phyloP scores from a whole-genome alignment of 2,113 vertebrate species.

The Strix uralensis region DNA sequence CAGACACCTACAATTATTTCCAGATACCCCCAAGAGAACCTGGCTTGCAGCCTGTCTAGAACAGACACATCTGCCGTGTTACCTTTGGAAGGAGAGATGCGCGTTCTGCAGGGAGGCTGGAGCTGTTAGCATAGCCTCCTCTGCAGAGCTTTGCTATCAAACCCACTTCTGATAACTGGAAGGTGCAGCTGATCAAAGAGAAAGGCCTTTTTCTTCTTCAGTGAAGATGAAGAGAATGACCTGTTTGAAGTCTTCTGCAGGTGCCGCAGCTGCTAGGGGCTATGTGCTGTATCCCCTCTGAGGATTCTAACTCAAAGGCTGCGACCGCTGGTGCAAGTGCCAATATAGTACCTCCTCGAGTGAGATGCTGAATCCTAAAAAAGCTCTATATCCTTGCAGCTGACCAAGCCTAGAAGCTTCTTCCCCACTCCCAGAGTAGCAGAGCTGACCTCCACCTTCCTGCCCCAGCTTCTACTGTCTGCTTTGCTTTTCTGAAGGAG shows the following conservation, averaged over 20 bases:
- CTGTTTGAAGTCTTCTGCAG: background rate
- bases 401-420: background rate
- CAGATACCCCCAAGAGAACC: background rate
- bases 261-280: background rate
- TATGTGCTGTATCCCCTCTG: background rate
- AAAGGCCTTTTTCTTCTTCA: background rate
- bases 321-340: background rate
- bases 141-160: background rate
- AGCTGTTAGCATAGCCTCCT: background rate
- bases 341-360: background rate
- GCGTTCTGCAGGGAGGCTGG: background rate
- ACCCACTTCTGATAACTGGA: background rate
- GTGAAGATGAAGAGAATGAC: background rate
- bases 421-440: background rate
- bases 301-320: background rate
- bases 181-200: background rate
- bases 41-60: background rate
- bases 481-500: background rate
- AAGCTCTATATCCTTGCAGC: background rate
- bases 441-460: background rate
- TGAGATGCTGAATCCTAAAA: background rate
- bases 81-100: background rate
- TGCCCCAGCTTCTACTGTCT: background rate
- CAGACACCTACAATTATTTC: slow-evolving; percentile 3
- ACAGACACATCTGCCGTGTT: background rate